Evolutionary conservation across 2,113 vertebrate genomes (phyloP).

Genomic region (Ictidomys tridecemlineatus): DNA sequence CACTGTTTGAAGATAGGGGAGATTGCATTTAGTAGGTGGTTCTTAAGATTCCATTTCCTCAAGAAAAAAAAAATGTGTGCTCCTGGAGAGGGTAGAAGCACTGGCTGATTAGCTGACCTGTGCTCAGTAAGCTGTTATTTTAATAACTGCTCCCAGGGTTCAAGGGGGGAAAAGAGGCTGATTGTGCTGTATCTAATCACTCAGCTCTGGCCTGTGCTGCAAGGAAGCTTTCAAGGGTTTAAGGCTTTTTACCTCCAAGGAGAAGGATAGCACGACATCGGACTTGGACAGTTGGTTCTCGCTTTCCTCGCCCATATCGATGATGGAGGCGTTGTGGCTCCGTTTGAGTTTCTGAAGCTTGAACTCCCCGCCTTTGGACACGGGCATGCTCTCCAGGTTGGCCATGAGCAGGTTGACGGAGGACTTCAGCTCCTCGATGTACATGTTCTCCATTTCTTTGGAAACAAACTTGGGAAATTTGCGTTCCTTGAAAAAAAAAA

Average conservation of each 20-base stretch:
- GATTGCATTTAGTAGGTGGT: slow-evolving; percentile 24
- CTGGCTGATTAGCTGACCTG: slow-evolving; percentile 47
- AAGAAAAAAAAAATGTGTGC: not conserved
- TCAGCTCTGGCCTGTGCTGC: not conserved
- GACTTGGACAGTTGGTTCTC: slow-evolving; percentile 99
- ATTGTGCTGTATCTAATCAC: slow-evolving; percentile 25
- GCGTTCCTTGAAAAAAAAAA: slow-evolving; percentile 89
- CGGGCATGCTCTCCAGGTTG: slow-evolving; percentile 99
- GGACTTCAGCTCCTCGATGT: slow-evolving; percentile 97
- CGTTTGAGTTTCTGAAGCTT: slow-evolving; percentile 99
- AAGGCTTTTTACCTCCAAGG: slow-evolving; percentile 93
- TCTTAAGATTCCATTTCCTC: slow-evolving; percentile 28
- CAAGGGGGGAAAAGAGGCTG: not conserved
- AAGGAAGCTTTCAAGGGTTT: not conserved
- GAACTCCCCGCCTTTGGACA: slow-evolving; percentile 99
- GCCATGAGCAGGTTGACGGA: slow-evolving; percentile 99
- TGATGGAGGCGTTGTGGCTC: slow-evolving; percentile 98
- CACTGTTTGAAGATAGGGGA: not conserved
- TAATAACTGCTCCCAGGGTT: slow-evolving; percentile 4
- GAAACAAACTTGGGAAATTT: slow-evolving; percentile 97
- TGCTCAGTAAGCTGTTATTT: slow-evolving; percentile 40
- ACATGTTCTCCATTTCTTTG: slow-evolving; percentile 99
- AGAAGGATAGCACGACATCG: slow-evolving; percentile 97
- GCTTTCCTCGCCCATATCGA: slow-evolving; percentile 99
- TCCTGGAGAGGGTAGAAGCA: not conserved